Evolutionary conservation across 2,797 vertebrate species (phyloP), one percentile per base, ranked within the genome.

Genomic region (Danio aesculapii): DNA sequence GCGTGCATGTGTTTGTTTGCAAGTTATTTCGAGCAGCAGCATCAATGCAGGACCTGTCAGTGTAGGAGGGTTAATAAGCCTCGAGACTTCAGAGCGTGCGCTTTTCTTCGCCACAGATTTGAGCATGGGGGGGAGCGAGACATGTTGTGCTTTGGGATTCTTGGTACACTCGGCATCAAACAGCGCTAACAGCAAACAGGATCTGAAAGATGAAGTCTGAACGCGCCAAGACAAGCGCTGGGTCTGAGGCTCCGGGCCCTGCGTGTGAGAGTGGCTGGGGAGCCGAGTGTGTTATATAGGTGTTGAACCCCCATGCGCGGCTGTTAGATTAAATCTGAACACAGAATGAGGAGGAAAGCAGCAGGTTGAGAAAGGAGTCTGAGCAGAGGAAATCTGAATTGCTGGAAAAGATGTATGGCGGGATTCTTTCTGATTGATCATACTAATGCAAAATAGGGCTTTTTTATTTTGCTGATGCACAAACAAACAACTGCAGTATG

Each of bases 61-160:
- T 44, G 83, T 83, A 59, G 81, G 83, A 79, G 76, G 62, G 78
- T 79, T 81, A 86, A 87, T 76, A 84, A 84, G 81, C 83, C 58
- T 61, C n/a, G 63, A 72, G 67, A 72, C 64, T 86, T 81, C 57
- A 84, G 69, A 81, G 79, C 71, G n/a, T 70, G 66, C 43, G 46
- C 59, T 61, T 77, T 70, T 53, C 61, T 68, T 78, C 75, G 70
- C 49, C 21, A 68, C 30, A 79, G 69, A 82, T 84, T 61, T 68
- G 67, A 52, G 74, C 62, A 62, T 50, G 19, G 62, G 30, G 69
- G 52, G 69, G 57, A 66, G 14, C 5, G 19, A 55, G 70, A 63
- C 47, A 61, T 53, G 55, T 12, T 62, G 66, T 53, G 72, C 50
- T 74, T 74, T 61, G 55, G 57, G 61, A 62, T 57, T 75, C 43